These are phyloP conservation scores for Actenoides hombroni DNA, from an alignment of 2,113 vertebrate species.

Conservation along the genomic window DNA sequence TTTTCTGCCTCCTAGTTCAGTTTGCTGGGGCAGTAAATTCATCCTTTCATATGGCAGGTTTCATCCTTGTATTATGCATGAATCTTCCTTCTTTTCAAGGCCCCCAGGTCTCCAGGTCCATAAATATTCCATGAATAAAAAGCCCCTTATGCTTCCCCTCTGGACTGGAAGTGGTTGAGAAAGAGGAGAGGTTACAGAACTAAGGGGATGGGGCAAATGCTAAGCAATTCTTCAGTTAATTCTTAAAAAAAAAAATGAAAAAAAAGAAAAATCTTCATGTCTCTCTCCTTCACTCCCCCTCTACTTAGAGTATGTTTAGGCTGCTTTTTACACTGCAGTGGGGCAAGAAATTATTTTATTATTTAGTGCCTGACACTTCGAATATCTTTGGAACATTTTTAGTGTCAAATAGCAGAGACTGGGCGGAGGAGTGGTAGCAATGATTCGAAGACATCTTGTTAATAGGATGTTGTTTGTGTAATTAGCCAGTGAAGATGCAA, in stretches of 20 bases:
- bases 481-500: background rate
- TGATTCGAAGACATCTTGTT: background rate
- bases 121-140: slow-evolving; percentile 60
- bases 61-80: slow-evolving; percentile 49
- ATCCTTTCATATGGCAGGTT: background rate
- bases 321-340: background rate
- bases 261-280: background rate
- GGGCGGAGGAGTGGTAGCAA: background rate
- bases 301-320: background rate
- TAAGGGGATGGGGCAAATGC: background rate
- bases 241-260: background rate
- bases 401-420: background rate
- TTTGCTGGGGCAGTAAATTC: background rate
- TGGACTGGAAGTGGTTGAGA: background rate
- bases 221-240: background rate
- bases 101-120: slow-evolving; percentile 18
- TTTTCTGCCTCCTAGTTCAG: background rate
- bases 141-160: slow-evolving; percentile 21
- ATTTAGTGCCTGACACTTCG: background rate
- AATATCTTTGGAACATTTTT: background rate
- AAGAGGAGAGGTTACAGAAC: background rate
- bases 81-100: slow-evolving; percentile 22
- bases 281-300: background rate
- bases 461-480: background rate
- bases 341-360: background rate